Percentiles rank a stretch among this genome's conserved stretches.
These are phyloP conservation scores for Thymelicus lineola DNA, from an alignment of 2,888 invertebrate genomes.

Conservation along the genomic window DNA sequence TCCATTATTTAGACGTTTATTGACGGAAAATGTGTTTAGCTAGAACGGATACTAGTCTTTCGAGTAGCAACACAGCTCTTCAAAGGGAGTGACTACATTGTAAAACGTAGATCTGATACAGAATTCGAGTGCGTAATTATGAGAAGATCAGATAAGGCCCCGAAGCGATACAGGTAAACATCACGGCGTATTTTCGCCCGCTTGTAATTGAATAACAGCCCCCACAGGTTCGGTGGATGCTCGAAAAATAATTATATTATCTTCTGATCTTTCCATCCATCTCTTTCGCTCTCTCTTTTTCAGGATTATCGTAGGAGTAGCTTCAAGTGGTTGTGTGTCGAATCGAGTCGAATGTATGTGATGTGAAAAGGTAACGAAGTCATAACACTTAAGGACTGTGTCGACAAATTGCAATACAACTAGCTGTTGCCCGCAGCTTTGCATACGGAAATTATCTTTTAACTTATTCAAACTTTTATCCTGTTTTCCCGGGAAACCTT, in stretches of 20 bases:
- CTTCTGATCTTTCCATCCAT: constrained; percentile 54
- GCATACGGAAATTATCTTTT: too few species aligned
- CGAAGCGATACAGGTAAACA: constrained; percentile 72
- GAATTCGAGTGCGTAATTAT: constrained; percentile 53
- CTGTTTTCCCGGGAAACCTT: too few species aligned
- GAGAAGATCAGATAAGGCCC: constrained; percentile 63
- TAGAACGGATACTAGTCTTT: too few species aligned
- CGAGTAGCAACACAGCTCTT: too few species aligned
- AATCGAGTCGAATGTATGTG: too few species aligned
- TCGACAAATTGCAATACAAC: too few species aligned
- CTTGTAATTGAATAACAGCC: constrained; percentile 77
- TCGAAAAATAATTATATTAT: constrained; percentile 76
- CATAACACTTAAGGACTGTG: too few species aligned
- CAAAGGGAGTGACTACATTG: not conserved
- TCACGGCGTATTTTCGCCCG: constrained; percentile 63
- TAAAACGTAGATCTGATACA: not conserved
- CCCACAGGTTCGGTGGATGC: constrained; percentile 68
- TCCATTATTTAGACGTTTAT: too few species aligned
- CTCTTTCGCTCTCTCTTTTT: constrained; percentile 46
- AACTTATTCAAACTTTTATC: too few species aligned
- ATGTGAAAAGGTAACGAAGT: too few species aligned
- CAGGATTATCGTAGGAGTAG: not conserved
- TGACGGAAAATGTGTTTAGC: too few species aligned
- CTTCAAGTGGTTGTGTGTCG: not conserved
- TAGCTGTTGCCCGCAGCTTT: too few species aligned